phyloP scores from a whole-genome alignment of 2,797 vertebrate species.

The Schizopygopsis malacanthus region DNA sequence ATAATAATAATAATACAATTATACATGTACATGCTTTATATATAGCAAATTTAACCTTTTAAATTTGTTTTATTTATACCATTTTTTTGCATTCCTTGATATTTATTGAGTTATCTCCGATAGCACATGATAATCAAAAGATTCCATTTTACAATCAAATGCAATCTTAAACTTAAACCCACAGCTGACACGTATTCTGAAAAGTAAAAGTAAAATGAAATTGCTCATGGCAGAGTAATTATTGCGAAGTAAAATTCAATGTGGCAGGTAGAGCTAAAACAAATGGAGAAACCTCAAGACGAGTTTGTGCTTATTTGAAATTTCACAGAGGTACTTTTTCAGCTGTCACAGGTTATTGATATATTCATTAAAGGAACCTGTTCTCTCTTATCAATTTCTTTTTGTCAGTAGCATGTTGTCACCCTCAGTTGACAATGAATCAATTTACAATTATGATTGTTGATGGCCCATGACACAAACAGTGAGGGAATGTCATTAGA shows the following conservation, averaged over 20 bases:
- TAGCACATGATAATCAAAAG: background rate
- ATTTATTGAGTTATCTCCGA: background rate
- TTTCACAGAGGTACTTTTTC: slow-evolving; percentile 78
- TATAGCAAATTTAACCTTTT: background rate
- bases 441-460: slow-evolving; percentile 90
- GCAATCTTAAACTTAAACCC: slow-evolving; percentile 26
- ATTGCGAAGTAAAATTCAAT: slow-evolving; percentile 52
- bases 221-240: slow-evolving; percentile 62
- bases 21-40: background rate
- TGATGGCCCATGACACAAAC: slow-evolving; percentile 88
- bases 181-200: slow-evolving; percentile 27
- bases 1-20: background rate
- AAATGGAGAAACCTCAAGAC: slow-evolving; percentile 75
- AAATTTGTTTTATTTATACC: background rate
- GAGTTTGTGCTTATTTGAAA: slow-evolving; percentile 82
- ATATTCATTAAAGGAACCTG: slow-evolving; percentile 85
- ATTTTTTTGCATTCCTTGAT: background rate
- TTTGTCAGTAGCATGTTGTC: slow-evolving; percentile 82
- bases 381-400: slow-evolving; percentile 77
- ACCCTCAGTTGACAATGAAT: slow-evolving; percentile 85
- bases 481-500: slow-evolving; percentile 85
- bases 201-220: slow-evolving; percentile 51
- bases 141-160: slow-evolving; percentile 15
- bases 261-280: slow-evolving; percentile 71
- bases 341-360: slow-evolving; percentile 88